Conservation (phyloP, 2,888 invertebrate species). For the Dynastes grantii region DNA sequence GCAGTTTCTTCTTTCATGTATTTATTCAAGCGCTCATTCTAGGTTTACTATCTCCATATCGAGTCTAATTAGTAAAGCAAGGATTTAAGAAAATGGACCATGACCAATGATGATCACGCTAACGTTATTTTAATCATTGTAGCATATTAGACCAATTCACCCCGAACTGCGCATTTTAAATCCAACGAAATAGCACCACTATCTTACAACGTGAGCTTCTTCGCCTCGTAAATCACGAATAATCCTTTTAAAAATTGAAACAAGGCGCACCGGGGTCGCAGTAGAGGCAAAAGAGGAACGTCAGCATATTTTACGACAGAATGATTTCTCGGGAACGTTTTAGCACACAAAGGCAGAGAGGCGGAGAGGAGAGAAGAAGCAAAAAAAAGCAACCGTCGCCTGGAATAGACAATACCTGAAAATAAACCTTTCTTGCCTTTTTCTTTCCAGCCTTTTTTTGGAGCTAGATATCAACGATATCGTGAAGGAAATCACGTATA, state of each 20-base stretch:
- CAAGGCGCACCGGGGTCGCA: conserved; percentile 12
- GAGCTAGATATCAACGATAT: conserved; percentile 26
- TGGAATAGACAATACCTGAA: conserved; percentile 4
- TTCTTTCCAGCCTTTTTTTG: neutral
- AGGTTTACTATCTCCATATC: no score
- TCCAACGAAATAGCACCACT: no score
- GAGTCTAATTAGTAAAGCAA: no score
- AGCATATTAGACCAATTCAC: no score
- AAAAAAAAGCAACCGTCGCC: neutral
- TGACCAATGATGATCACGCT: no score
- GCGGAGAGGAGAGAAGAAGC: neutral
- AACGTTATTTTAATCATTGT: no score
- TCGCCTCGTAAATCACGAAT: conserved; percentile 34
- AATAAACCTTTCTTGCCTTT: conserved; percentile 9
- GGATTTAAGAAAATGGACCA: no score
- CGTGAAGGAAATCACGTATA: conserved; percentile 32
- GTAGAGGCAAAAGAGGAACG: conserved; percentile 22
- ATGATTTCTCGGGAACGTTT: conserved; percentile 12
- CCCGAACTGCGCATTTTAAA: no score
- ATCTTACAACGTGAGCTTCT: conserved; percentile 23
- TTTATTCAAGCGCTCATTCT: no score
- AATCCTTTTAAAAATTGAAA: conserved; percentile 46
- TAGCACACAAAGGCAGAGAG: neutral
- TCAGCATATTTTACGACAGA: conserved; percentile 38
- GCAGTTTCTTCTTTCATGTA: no score